phyloP scores from a whole-genome alignment of 1,140 invertebrate genomes.

The Brachionus calyciflorus region DNA sequence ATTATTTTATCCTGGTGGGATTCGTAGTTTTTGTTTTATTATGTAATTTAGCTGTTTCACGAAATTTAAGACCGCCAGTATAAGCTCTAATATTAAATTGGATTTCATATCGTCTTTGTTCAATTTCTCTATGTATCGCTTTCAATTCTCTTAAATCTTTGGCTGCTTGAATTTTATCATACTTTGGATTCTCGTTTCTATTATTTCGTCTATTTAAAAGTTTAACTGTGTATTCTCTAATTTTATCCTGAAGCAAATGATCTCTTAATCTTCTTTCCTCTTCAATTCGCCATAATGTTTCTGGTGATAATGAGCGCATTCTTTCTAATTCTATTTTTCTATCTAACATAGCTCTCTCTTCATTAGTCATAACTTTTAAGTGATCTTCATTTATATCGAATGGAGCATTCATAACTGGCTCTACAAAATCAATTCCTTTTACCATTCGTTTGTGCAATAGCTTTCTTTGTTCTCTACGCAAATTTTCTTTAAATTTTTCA shows the following conservation, averaged over 20 bases:
- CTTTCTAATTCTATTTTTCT: conserved; percentile 35
- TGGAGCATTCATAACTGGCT: conserved; percentile 55
- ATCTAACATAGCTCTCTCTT: conserved; percentile 53
- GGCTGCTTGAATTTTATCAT: conserved; percentile 23
- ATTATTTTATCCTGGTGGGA: background rate
- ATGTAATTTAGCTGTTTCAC: conserved; percentile 17
- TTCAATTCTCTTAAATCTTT: conserved; percentile 40
- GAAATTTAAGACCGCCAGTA: conserved; percentile 25
- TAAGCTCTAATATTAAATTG: conserved; percentile 30
- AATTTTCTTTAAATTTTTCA: conserved; percentile 15
- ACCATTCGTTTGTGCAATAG: conserved; percentile 16
- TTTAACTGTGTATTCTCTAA: conserved; percentile 5
- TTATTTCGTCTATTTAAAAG: conserved; percentile 5
- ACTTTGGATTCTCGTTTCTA: conserved; percentile 30
- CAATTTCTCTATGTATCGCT: conserved; percentile 22
- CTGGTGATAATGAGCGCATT: conserved; percentile 52
- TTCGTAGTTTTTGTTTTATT: conserved; percentile 3
- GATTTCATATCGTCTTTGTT: conserved; percentile 31
- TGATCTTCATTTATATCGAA: conserved; percentile 56
- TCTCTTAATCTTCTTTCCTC: conserved; percentile 51
- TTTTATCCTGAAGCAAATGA: conserved; percentile 35
- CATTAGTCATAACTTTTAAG: conserved; percentile 55
- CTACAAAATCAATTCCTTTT: conserved; percentile 52
- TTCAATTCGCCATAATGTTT: conserved; percentile 52
- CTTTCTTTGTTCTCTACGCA: conserved; percentile 14